phyloP scores from a whole-genome alignment of 2,113 vertebrate genomes.

The Microcebus jonahi region DNA sequence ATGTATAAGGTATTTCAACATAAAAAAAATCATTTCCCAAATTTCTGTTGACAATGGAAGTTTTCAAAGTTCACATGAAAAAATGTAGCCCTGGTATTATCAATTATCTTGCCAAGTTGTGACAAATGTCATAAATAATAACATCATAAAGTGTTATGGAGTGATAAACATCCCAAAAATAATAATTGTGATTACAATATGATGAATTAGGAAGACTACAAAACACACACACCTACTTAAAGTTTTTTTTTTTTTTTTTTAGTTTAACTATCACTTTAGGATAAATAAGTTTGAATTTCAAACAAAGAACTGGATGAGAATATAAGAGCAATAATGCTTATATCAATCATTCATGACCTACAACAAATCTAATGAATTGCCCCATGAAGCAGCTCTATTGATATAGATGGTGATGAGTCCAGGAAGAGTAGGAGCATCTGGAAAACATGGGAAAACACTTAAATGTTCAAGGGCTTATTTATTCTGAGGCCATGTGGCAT shows the following conservation, averaged over 20 bases:
- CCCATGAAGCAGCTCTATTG: background rate
- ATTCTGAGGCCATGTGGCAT: background rate
- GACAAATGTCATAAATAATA: background rate
- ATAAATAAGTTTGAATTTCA: constrained; percentile 40
- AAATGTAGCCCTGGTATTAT: background rate
- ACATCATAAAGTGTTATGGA: background rate
- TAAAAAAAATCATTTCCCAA: background rate
- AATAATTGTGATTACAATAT: background rate
- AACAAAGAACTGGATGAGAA: background rate
- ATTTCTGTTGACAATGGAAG: constrained; percentile 34
- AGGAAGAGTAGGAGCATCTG: background rate
- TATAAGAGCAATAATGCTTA: background rate
- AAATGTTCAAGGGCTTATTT: background rate
- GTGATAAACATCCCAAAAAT: background rate
- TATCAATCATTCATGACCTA: background rate
- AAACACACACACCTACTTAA: background rate
- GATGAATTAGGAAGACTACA: background rate
- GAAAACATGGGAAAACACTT: background rate
- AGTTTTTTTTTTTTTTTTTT: background rate
- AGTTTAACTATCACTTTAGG: background rate
- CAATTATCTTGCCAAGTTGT: background rate
- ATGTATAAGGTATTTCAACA: background rate
- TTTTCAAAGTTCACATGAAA: background rate
- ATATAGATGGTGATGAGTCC: background rate
- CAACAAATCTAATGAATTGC: background rate